Evolutionary conservation across 2,888 invertebrate genomes (phyloP).

Genomic region (Philonicus albiceps): DNA sequence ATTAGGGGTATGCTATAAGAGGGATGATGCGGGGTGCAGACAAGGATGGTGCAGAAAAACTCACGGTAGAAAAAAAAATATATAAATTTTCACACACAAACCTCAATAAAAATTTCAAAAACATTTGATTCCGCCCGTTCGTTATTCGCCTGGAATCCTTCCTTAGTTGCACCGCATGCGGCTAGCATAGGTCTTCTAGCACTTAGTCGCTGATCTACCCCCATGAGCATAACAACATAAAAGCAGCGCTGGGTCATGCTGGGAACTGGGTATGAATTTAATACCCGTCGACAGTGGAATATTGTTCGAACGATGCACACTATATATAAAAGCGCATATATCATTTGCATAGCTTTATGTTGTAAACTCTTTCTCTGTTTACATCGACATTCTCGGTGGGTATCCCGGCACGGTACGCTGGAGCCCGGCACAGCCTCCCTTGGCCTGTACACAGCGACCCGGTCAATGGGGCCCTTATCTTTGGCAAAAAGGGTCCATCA

Average conservation of each 20-base stretch:
- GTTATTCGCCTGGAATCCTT: neutral
- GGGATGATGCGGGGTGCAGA: neutral
- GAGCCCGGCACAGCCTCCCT: neutral
- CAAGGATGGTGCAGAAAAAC: neutral
- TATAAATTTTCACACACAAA: slow-evolving; percentile 25
- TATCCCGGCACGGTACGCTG: neutral
- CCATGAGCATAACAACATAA: neutral
- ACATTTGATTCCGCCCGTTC: slow-evolving; percentile 10
- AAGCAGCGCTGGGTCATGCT: slow-evolving; percentile 2
- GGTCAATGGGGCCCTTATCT: slow-evolving; percentile 15
- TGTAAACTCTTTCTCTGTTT: slow-evolving; percentile 23
- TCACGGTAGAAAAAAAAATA: neutral
- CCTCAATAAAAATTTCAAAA: slow-evolving; percentile 31
- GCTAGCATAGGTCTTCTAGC: neutral
- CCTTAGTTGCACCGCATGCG: neutral
- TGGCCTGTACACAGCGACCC: neutral
- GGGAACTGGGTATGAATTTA: neutral
- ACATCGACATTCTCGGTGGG: neutral
- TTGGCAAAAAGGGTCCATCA: slow-evolving; percentile 35
- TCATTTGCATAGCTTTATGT: slow-evolving; percentile 16
- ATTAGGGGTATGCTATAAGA: neutral
- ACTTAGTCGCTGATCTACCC: slow-evolving; percentile 21
- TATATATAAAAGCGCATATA: neutral
- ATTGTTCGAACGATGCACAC: neutral
- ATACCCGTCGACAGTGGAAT: neutral